Base-by-base conservation (phyloP, 2,888 invertebrate species). In the Caenorhabditis sulstoni region DNA sequence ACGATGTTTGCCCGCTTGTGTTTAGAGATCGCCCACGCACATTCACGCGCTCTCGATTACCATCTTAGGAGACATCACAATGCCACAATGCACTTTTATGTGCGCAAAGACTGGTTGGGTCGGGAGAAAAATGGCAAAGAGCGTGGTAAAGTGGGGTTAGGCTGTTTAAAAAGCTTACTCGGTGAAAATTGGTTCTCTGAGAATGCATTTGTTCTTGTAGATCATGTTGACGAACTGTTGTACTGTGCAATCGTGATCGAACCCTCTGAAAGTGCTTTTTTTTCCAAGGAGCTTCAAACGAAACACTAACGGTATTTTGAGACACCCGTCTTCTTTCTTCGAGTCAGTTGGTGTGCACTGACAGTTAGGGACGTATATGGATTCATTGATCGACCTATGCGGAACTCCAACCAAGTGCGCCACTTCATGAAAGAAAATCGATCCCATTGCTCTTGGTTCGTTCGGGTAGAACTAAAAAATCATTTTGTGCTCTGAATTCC, bases 371-470 rank as follows among this genome's bases (percentile, higher is more conserved):
- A 84, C 82, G 53, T 81, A 81, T n/a, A 84, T 67, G 0, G 81
- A 73, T 29, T 80, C 73, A 53, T 84, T 84, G 9, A 75, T 57
- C n/a, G 77, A 62, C 39, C 59, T 22, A 65, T 89, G 89, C 9
- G 89, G 86, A 1, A 89, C 85, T 16, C 89, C 88, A 14, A 88
- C 61, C n/a, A 86, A 66, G 65, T 86, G 86, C 22, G 84, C 85
- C 35, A 85, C 81, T 70, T 89, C 89, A 66, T 89, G 89, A 79
- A 89, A 89, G 79, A 88, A 89, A 9, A 89, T 89, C 29, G 85
- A 81, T n/a, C 88, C 89, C 88, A 89, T 89, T 39, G 85, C 89
- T 49, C 85, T 75, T n/a, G 89, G 89, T 57, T 89, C 86, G 47
- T 87, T 86, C 11, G 89, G 89, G 55, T 88, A 89, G 73, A 88